A percentile compares a stretch with the other conserved stretches of the same genome.
Conservation (phyloP, 1,140 invertebrate genomes). For the Hyles euphorbiae region DNA sequence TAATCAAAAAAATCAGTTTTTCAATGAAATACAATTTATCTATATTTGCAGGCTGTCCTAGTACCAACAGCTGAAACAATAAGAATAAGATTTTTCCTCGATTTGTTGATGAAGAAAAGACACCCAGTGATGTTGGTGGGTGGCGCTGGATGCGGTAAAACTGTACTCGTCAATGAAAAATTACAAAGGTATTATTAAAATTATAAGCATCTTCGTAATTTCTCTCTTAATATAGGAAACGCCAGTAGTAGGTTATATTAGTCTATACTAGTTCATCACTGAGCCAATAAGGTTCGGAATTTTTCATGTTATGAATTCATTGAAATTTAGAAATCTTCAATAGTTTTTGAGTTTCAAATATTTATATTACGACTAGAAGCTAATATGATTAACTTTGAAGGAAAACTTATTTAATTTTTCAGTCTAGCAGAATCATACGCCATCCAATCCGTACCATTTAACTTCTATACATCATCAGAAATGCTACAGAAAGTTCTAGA, state of each 20-base stretch:
- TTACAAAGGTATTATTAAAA: constrained; percentile 74
- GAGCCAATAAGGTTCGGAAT: no score
- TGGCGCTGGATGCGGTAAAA: constrained; percentile 93
- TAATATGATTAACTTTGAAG: no score
- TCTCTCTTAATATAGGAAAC: constrained; percentile 1
- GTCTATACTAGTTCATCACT: no score
- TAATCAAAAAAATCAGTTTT: neutral
- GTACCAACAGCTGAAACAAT: constrained; percentile 97
- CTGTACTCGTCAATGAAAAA: constrained; percentile 91
- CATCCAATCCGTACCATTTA: constrained; percentile 95
- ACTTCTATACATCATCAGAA: constrained; percentile 97
- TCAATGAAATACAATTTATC: neutral
- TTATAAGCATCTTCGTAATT: neutral
- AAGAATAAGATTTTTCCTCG: constrained; percentile 91
- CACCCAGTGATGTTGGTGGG: constrained; percentile 97
- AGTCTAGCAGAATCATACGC: constrained; percentile 90
- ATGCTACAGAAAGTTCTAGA: constrained; percentile 97
- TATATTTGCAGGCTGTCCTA: constrained; percentile 81
- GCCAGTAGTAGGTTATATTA: no score
- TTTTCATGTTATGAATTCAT: no score
- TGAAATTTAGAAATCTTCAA: no score
- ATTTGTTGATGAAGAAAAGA: constrained; percentile 90
- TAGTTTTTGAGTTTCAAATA: no score
- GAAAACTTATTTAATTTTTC: constrained; percentile 16
- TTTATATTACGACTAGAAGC: no score